Percentiles rank a stretch among this genome's conserved stretches.
Conservation (phyloP, 2,888 invertebrate species). For the Teinopalpus imperialis region DNA sequence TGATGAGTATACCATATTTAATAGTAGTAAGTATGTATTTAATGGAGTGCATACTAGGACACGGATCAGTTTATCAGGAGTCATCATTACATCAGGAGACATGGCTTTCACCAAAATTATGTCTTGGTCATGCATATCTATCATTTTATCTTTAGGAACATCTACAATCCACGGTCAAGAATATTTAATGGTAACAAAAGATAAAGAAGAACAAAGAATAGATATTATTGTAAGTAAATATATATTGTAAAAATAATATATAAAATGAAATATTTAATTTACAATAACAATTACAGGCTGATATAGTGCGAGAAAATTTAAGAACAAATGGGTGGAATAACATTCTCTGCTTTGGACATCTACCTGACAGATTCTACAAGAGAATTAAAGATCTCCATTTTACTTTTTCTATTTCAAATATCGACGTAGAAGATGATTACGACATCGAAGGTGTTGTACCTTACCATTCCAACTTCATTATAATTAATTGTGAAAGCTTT, state of each 20-base stretch:
- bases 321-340: slow-evolving; percentile 58
- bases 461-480: slow-evolving; percentile 49
- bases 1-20: no score
- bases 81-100: no score
- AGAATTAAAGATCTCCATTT: slow-evolving; percentile 40
- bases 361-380: slow-evolving; percentile 50
- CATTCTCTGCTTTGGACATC: slow-evolving; percentile 49
- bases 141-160: background rate
- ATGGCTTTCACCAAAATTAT: background rate
- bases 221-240: slow-evolving; percentile 20
- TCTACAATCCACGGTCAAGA: background rate
- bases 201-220: slow-evolving; percentile 21
- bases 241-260: background rate
- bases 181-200: slow-evolving; percentile 4
- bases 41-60: no score
- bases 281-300: slow-evolving; percentile 42
- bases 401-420: slow-evolving; percentile 43
- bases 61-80: no score
- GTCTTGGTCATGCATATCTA: background rate
- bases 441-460: slow-evolving; percentile 47
- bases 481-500: slow-evolving; percentile 47
- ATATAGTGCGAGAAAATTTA: slow-evolving; percentile 47
- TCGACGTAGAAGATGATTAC: slow-evolving; percentile 40
- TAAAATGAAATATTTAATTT: slow-evolving; percentile 1
- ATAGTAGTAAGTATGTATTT: background rate